Base-by-base conservation (phyloP, 2,113 vertebrate species). In the Perca flavescens region DNA sequence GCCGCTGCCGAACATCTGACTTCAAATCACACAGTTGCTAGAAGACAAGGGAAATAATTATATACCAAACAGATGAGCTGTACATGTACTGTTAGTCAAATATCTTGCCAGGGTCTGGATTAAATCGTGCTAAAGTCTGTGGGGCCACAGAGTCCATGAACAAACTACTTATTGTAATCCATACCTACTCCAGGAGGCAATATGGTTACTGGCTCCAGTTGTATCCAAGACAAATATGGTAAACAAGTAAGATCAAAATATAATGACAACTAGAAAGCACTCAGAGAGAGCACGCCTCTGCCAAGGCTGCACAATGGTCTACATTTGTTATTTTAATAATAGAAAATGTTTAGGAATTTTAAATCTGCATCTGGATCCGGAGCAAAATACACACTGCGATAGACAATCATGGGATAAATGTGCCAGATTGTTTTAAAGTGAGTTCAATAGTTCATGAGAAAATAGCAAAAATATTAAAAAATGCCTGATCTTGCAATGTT, bases 171-270 rank as follows among this genome's bases (percentile, higher is more conserved):
- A 77, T 19, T 80, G 52, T 77, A 81, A 85, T 60, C 47, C 19
- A 71, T 77, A 90, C 67, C 64, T 71, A 71, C 68, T 83, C 58
- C 46, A 70, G 31, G 10, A 75, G 66, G 79, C 56, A 84, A 25
- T 11, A 57, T 1, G 40, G 58, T 78, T 60, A 80, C 56, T 70
- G 64, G 70, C 60, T 74, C 14, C 52, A 77, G 36, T 21, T 49
- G 66, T 73, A 54, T 81, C 80, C 87, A 79, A 83, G 81, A 87
- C 62, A 85, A 90, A 88, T 36, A 79, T 28, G 11, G 79, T 69
- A 80, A 89, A 82, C 72, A 86, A 73, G 43, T 60, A 31, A 61
- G 31, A 73, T 77, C 43, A 80, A 83, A 83, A 75, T 66, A 76
- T 36, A 77, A 77, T 22, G 28, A 74, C 6, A 57, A 65, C 50